Percentiles rank a stretch among this genome's conserved stretches.
These are phyloP conservation scores for Otocyon megalotis DNA, from an alignment of 2,113 vertebrate genomes.

Conservation along the genomic window DNA sequence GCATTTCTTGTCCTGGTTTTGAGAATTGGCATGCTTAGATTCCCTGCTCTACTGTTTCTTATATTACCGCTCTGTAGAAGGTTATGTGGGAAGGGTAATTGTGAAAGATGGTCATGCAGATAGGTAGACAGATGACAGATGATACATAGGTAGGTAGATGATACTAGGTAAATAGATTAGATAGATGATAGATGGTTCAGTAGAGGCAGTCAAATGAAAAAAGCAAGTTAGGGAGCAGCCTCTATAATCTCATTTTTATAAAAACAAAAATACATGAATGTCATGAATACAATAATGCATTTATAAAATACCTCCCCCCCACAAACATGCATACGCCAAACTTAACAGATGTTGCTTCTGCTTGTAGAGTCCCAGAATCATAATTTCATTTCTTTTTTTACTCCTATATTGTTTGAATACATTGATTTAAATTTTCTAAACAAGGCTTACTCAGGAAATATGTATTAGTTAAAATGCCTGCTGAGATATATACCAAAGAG, in stretches of 20 bases:
- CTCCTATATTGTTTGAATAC: neutral
- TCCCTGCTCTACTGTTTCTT: neutral
- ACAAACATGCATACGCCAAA: neutral
- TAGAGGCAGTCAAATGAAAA: neutral
- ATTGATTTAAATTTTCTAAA: neutral
- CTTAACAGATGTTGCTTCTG: neutral
- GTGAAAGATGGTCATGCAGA: neutral
- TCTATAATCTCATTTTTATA: neutral
- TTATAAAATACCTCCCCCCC: neutral
- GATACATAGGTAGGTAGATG: neutral
- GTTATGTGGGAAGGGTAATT: neutral
- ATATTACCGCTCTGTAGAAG: neutral
- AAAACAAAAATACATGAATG: neutral
- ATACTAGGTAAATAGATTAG: neutral
- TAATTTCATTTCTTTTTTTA: constrained; percentile 14
- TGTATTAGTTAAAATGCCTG: neutral
- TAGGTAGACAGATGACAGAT: neutral
- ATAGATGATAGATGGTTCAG: neutral
- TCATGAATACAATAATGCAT: neutral
- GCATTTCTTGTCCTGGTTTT: neutral
- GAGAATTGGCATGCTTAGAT: neutral
- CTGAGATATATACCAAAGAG: neutral
- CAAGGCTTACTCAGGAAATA: neutral
- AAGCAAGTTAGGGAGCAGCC: neutral
- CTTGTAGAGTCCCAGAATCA: neutral